Conservation (phyloP, 2,797 vertebrate genomes). For the Typhlichthys subterraneus region DNA sequence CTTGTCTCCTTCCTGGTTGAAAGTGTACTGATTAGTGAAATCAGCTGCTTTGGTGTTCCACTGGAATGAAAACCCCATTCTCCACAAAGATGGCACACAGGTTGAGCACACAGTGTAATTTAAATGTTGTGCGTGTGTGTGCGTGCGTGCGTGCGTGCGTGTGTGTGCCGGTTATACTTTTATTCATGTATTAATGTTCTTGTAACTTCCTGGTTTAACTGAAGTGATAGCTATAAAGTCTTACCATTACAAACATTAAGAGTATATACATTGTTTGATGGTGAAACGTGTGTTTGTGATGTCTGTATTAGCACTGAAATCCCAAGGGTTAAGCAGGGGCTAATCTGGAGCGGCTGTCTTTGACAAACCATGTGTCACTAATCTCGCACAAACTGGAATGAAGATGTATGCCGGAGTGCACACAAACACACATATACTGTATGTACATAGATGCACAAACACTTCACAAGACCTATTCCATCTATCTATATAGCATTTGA, state of each 20-base stretch:
- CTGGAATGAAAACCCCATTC: too few relatives aligned
- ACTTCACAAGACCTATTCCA: neutral
- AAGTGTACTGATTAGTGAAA: too few relatives aligned
- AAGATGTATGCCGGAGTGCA: conserved; percentile 40
- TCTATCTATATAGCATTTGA: too few relatives aligned
- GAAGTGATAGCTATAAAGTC: conserved; percentile 33
- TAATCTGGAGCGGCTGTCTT: conserved; percentile 75
- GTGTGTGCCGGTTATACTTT: neutral
- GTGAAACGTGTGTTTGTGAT: conserved; percentile 49
- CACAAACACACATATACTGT: conserved; percentile 3
- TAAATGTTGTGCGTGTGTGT: conserved; percentile 17
- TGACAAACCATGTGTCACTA: conserved; percentile 77
- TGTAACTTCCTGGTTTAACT: conserved; percentile 20
- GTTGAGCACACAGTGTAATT: too few relatives aligned
- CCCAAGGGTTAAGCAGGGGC: conserved; percentile 64
- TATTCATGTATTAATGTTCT: neutral
- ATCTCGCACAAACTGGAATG: conserved; percentile 47
- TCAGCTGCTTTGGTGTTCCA: too few relatives aligned
- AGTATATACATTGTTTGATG: conserved; percentile 42
- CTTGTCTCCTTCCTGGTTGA: conserved; percentile 6
- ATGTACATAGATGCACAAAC: neutral
- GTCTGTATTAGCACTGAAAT: conserved; percentile 71
- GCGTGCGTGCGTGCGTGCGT: neutral
- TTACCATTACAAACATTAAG: neutral
- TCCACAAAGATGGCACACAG: too few relatives aligned